Percentiles rank a stretch among this genome's conserved stretches.
phyloP scores from a whole-genome alignment of 2,113 vertebrate species.

The Guaruba guarouba region DNA sequence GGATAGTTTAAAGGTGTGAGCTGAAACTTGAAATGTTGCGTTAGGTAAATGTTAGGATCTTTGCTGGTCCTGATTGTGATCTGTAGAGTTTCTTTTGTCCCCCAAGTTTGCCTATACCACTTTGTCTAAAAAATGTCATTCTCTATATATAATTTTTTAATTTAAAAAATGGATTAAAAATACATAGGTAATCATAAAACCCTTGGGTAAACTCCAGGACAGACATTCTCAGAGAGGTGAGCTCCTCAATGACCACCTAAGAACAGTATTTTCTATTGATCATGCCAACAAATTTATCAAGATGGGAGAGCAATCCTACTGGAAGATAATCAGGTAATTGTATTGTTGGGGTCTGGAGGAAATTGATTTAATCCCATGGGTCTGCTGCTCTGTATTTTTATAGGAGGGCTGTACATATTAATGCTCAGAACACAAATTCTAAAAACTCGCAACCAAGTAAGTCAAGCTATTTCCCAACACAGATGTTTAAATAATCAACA shows the following conservation, averaged over 20 bases:
- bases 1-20: background rate
- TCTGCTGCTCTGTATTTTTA: background rate
- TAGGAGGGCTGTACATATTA: background rate
- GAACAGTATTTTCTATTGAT: background rate
- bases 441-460: background rate
- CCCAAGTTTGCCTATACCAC: background rate
- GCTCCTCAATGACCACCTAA: background rate
- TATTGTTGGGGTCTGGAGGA: background rate
- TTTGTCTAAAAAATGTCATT: background rate
- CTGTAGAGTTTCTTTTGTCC: background rate
- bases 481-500: background rate
- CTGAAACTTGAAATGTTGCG: background rate
- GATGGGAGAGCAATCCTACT: background rate
- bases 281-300: background rate
- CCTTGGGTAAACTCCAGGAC: background rate
- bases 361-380: background rate
- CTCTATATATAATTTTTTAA: background rate
- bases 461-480: background rate
- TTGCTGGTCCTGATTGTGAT: background rate
- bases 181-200: background rate
- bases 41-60: background rate
- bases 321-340: background rate
- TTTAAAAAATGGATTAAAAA: background rate
- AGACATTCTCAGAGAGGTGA: background rate
- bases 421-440: background rate